Conservation (phyloP, 2,797 vertebrate species). For the Mallotus villosus region DNA sequence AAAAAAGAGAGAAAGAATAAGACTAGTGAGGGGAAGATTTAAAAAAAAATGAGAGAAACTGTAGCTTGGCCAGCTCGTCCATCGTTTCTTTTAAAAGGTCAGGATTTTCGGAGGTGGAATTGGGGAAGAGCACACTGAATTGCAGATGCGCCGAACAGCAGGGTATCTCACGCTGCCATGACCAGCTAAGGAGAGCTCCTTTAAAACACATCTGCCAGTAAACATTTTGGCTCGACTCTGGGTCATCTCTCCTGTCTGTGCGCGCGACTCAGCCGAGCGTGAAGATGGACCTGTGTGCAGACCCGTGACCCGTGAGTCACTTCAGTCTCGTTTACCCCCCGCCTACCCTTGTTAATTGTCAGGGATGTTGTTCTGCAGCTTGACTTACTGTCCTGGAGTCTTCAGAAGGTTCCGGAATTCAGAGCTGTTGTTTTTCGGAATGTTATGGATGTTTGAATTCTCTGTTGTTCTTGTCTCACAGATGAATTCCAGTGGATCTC, state of each 20-base stretch:
- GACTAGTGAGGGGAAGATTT: conserved; percentile 42
- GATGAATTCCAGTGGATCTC: not conserved
- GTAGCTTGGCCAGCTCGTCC: conserved; percentile 81
- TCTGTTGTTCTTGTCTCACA: not conserved
- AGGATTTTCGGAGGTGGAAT: conserved; percentile 92
- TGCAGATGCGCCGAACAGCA: conserved; percentile 96
- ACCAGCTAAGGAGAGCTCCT: conserved; percentile 95
- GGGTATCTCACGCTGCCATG: conserved; percentile 98
- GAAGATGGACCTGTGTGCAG: conserved; percentile 88
- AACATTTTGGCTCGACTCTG: conserved; percentile 96
- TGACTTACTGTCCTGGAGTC: conserved; percentile 28
- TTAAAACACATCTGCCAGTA: conserved; percentile 97
- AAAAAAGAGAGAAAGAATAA: conserved; percentile 52
- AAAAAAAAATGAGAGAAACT: conserved; percentile 40
- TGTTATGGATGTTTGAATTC: not conserved
- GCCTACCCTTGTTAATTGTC: conserved; percentile 71
- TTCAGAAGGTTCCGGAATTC: not conserved
- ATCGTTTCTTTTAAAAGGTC: conserved; percentile 97
- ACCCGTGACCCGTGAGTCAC: conserved; percentile 78
- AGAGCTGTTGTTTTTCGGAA: not conserved
- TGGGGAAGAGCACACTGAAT: conserved; percentile 82
- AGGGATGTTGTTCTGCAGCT: conserved; percentile 32
- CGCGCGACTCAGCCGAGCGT: conserved; percentile 77
- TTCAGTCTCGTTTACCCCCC: conserved; percentile 63
- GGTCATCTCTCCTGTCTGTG: conserved; percentile 90